Evolutionary conservation across 2,888 invertebrate genomes (phyloP).

Genomic region (Metellina segmentata): DNA sequence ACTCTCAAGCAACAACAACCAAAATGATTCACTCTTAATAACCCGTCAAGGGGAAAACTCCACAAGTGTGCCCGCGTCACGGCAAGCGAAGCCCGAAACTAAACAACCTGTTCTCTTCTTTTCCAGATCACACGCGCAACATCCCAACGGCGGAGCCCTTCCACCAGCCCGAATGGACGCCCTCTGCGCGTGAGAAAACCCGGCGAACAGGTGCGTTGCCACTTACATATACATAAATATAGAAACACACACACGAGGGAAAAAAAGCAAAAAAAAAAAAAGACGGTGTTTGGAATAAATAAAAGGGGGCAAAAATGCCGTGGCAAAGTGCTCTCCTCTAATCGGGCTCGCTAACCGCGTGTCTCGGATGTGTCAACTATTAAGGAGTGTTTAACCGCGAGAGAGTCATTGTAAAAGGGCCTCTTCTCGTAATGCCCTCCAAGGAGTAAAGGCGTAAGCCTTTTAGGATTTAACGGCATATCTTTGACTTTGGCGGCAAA

Average conservation of each 20-base stretch:
- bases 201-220: conserved; percentile 64
- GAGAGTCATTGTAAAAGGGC: conserved; percentile 74
- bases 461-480: conserved; percentile 77
- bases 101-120: not conserved
- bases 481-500: conserved; percentile 77
- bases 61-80: too few relatives aligned
- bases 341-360: conserved; percentile 68
- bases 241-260: not conserved
- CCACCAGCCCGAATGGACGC: not conserved
- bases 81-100: not conserved
- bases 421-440: conserved; percentile 75
- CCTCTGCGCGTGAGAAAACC: conserved; percentile 54
- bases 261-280: conserved; percentile 10
- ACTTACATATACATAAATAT: conserved; percentile 16
- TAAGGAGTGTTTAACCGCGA: conserved; percentile 75
- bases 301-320: conserved; percentile 26
- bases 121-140: not conserved
- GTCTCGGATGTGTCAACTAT: conserved; percentile 76
- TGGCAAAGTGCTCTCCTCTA: conserved; percentile 32
- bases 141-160: not conserved
- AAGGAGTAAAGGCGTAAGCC: conserved; percentile 75
- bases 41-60: too few relatives aligned
- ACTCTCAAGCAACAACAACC: too few relatives aligned
- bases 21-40: too few relatives aligned
- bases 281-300: conserved; percentile 41